Base-by-base conservation (phyloP, 2,888 invertebrate genomes). In the Drosophila nigricruria region DNA sequence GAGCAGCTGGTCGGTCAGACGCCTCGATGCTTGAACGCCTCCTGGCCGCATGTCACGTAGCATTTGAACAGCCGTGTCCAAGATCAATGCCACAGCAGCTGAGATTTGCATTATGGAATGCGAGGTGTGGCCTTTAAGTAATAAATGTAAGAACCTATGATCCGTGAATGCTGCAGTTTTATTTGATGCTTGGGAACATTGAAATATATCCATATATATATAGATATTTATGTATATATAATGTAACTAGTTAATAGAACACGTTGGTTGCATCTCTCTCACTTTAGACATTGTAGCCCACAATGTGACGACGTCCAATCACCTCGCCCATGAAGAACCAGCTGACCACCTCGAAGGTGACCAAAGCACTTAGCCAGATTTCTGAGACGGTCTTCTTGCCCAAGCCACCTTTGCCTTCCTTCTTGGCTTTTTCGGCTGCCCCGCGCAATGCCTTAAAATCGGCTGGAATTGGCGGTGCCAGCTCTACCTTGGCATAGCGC, bases 241-340 rank as follows among this genome's bases (percentile, higher is more conserved):
- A 30, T 30, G 30, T 34, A 54, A 62, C 32, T 27, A 3, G n/a
- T 47, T 18, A 10, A 42, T 42, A 12, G 14, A 43, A 23, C 14
- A 23, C 42, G 20, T 23, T 23, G 10, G 34, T 6, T 9, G 36
- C 1, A 34, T 36, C 62, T 40, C 49, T 25, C 14, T 40, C 49
- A 23, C 14, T 18, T 56, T 85, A 89, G 27, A 84, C 86, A 40
- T 83, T 89, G 72, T 84, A 84, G 70, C 84, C 84, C 1, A 84
- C 84, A 10, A 84, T 23, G 60, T 84, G 84, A 40, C 88, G 84
- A 8, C 88, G 88, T 14, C 84, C 84, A 52, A 84, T 79, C 6
- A 88, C 88, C 54, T 84, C 84, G 49, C 84, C 84, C 86, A 84
- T 82, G 20, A 62, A 84, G 77, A 84, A 84, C 84, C 84, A 84